Evolutionary conservation across 1,140 invertebrate species (phyloP), one percentile per base, ranked within the genome.

Genomic region (Cherax destructor): DNA sequence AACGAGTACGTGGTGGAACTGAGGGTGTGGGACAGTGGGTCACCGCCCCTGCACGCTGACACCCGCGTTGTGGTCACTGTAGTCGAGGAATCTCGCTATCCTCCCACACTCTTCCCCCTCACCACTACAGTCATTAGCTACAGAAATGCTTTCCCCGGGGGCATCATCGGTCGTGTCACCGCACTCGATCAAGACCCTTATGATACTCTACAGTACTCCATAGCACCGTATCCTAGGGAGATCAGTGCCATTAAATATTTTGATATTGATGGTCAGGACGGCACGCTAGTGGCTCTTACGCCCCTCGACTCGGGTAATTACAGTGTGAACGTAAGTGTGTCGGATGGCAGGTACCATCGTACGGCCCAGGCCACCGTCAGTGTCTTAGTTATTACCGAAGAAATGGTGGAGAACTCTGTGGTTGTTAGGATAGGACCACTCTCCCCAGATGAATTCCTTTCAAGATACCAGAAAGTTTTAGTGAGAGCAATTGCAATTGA

Each of bases 101-200:
- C 96, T 24, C 97, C 97, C 0, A 96, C 97, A 88, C 96, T 98
- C 86, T 99, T 99, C 94, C 95, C 99, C 16, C 94, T 97, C 94
- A 95, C 97, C 16, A 97, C 99, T 1, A 96, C 96, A 74, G 96
- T 99, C 11, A 98, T 98, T 94, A 98, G 98, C 0, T 98, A 97
- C 94, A 95, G 97, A 93, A 98, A 99, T 93, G 97, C 98, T 92
- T 99, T 99, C 94, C 96, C 97, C 0, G 98, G 98, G 0, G 98
- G 98, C 0, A 95, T 97, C 97, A 94, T 99, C 80, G 99, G 98
- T 0, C 96, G 96, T 93, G 96, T 99, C 5, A 96, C 97, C 94
- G 98, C 98, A 0, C 96, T 96, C 1, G 99, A 99, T 95, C 96
- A 97, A 93, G 99, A 99, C 95, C 96, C 97, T 77, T 98, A 98